Base-by-base conservation (phyloP, 2,888 invertebrate species). In the Ephialtes manifestator region DNA sequence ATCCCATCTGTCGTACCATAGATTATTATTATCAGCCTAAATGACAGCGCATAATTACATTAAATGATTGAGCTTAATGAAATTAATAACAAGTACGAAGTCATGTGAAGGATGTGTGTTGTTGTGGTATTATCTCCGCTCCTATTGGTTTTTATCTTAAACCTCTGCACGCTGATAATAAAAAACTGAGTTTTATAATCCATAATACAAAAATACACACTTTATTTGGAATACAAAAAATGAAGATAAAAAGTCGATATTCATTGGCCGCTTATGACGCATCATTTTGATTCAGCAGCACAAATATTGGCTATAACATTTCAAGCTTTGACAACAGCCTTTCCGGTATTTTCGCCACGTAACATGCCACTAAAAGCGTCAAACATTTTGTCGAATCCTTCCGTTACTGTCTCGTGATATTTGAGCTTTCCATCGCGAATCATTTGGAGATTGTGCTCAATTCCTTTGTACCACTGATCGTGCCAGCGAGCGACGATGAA, bases 331-430 rank as follows among this genome's bases (percentile, higher is more conserved):
- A 97, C 96, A 83, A 97, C 93, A 46, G 96, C 96, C 95, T 97
- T 97, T 70, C 97, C 97, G 24, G 95, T 95, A 92, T 97, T 97
- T 89, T 96, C 95, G 51, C 97, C 97, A 77, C 92, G 90, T 79
- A 96, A 93, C 92, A 97, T 95, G 15, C 95, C 96, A 76, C 96
- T 94, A 84, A 97, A 95, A 48, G 97, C 97, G 68, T 96, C 95
- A 1, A 96, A 96, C 95, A 96, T 96, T 88, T 97, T 97, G 86
- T 97, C 96, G 93, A 97, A 97, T 2, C 97, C 97, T 83, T 96
- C 94, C 2, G 96, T 96, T 1, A 96, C 91, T 65, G 97, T 96
- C 93, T 97, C 97, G 86, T 95, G 94, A 90, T 96, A 96, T 90
- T 96, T 95, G 13, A 97, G 89, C 94, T 97, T 97, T 55, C 97